These are phyloP conservation scores for Heliconius nattereri DNA, from an alignment of 1,140 invertebrate species.

Conservation along the genomic window DNA sequence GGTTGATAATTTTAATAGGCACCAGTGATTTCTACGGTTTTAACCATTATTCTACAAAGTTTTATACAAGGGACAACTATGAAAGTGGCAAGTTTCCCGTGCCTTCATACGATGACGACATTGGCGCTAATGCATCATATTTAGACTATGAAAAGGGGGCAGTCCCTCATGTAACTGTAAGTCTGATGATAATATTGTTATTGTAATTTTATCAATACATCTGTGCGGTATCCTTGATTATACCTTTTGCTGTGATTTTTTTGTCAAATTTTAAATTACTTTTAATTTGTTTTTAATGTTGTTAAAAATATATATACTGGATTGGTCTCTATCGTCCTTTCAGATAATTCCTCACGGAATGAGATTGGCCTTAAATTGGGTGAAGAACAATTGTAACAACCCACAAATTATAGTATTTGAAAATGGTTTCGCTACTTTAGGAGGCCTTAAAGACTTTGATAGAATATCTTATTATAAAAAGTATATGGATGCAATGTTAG, in stretches of 20 bases:
- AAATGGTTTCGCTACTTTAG: conserved; percentile 81
- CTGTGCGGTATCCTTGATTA: no score
- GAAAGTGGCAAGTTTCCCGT: conserved; percentile 42
- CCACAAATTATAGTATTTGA: conserved; percentile 63
- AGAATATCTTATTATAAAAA: conserved; percentile 80
- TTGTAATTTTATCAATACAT: no score
- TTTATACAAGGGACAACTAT: conserved; percentile 47
- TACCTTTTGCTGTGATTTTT: no score
- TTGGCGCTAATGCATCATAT: conserved; percentile 48
- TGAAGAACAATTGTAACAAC: conserved; percentile 62
- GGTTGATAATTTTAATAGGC: conserved; percentile 34
- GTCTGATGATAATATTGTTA: not conserved
- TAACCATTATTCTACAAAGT: conserved; percentile 62
- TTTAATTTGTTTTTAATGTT: no score
- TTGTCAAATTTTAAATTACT: no score
- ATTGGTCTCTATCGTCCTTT: not conserved
- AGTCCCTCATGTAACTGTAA: conserved; percentile 52
- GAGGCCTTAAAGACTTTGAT: conserved; percentile 73
- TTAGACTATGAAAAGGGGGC: conserved; percentile 51
- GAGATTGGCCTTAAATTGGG: conserved; percentile 61
- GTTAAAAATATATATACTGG: no score
- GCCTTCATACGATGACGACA: conserved; percentile 62
- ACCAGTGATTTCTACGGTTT: conserved; percentile 72
- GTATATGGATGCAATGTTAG: conserved; percentile 81
- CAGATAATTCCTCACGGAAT: conserved; percentile 62